Evolutionary conservation across 2,113 vertebrate genomes (phyloP).

Genomic region (Oreotrochilus melanogaster): DNA sequence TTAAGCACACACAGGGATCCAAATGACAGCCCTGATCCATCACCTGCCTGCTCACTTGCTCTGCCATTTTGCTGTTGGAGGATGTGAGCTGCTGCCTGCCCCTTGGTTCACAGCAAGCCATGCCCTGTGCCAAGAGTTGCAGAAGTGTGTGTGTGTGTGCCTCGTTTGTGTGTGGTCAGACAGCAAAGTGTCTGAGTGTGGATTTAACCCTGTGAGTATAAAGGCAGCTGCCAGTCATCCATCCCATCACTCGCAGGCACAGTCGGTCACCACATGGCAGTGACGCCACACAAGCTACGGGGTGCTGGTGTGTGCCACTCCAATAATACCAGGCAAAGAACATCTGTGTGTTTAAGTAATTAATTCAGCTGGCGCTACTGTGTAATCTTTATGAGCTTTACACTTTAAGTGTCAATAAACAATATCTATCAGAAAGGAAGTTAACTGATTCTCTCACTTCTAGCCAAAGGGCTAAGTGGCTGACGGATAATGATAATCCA

Average conservation of each 20-base stretch:
- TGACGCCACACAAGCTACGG: accelerated
- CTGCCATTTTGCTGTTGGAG: not conserved
- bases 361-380: not conserved
- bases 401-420: not conserved
- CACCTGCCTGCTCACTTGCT: not conserved
- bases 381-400: constrained; percentile 16
- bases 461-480: accelerated
- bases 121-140: not conserved
- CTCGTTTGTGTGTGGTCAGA: not conserved
- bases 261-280: accelerated
- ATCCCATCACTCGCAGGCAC: accelerated
- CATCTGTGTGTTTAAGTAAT: not conserved
- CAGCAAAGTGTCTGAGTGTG: not conserved
- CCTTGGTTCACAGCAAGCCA: not conserved
- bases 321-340: not conserved
- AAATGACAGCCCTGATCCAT: not conserved
- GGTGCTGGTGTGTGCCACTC: not conserved
- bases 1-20: not conserved
- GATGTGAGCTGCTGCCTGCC: accelerated
- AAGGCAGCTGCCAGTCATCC: not conserved
- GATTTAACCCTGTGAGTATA: not conserved
- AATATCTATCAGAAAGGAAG: not conserved
- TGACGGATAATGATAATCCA: not conserved
- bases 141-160: not conserved
- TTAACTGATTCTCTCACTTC: not conserved